phyloP scores from a whole-genome alignment of 2,888 invertebrate genomes.

The Hofmannophila pseudospretella region DNA sequence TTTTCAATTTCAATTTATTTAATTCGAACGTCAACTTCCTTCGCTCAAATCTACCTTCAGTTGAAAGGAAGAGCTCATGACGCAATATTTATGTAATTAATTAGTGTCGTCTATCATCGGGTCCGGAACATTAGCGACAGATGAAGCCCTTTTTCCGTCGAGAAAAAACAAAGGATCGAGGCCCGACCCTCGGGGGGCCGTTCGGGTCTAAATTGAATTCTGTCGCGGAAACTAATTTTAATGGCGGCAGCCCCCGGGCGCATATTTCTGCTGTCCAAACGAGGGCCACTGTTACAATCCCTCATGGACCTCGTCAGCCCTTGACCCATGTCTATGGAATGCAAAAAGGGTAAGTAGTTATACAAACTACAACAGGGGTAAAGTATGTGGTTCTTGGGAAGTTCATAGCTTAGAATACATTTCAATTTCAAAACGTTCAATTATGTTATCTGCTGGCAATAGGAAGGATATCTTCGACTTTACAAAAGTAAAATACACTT shows the following conservation, averaged over 20 bases:
- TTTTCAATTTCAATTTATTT: too few species aligned
- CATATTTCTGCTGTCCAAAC: constrained; percentile 20
- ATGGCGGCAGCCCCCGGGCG: constrained; percentile 25
- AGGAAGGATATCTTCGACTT: too few species aligned
- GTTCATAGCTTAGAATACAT: too few species aligned
- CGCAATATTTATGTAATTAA: constrained; percentile 5
- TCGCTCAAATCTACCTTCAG: too few species aligned
- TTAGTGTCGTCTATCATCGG: constrained; percentile 2
- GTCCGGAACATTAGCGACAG: constrained; percentile 15
- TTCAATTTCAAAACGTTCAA: too few species aligned
- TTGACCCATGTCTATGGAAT: neutral
- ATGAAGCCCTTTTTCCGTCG: constrained; percentile 13
- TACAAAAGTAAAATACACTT: too few species aligned
- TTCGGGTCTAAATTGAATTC: constrained; percentile 41
- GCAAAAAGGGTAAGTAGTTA: too few species aligned
- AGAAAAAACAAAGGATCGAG: constrained; percentile 21
- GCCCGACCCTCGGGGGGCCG: constrained; percentile 24
- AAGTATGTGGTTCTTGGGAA: too few species aligned
- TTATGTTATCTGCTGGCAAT: too few species aligned
- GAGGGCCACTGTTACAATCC: neutral
- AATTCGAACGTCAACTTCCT: too few species aligned
- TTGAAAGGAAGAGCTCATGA: too few species aligned
- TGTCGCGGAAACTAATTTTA: constrained; percentile 50
- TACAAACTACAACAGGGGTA: neutral
- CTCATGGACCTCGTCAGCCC: neutral